Percentiles rank a stretch among this genome's conserved stretches.
Evolutionary conservation across 2,888 invertebrate genomes (phyloP).

Genomic region (Cabera pusaria): DNA sequence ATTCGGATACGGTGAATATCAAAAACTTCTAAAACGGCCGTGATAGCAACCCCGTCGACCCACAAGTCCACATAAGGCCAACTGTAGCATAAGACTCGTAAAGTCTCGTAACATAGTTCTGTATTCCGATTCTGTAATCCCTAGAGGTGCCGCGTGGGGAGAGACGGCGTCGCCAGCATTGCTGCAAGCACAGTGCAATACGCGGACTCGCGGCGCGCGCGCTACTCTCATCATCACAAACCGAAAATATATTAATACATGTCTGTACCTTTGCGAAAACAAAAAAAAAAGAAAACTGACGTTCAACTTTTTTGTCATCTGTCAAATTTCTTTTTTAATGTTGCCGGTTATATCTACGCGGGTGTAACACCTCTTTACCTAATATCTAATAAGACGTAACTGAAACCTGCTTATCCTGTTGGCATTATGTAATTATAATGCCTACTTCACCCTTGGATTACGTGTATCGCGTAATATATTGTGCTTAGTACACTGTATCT

Average conservation of each 20-base stretch:
- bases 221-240: conserved; percentile 47
- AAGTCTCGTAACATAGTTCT: conserved; percentile 65
- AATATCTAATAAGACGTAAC: conserved; percentile 50
- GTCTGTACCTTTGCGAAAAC: conserved; percentile 21
- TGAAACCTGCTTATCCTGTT: conserved; percentile 39
- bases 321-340: conserved; percentile 8
- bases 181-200: conserved; percentile 58
- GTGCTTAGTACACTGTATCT: conserved; percentile 20
- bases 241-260: conserved; percentile 29
- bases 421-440: conserved; percentile 23
- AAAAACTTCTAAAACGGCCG: conserved; percentile 35
- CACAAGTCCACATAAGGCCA: conserved; percentile 63
- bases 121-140: conserved; percentile 45
- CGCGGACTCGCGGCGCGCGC: conserved; percentile 71
- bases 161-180: conserved; percentile 44
- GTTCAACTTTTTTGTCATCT: conserved; percentile 1
- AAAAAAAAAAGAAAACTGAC: conserved; percentile 13
- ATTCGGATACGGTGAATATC: conserved; percentile 28
- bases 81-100: too few species aligned
- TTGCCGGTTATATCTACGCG: conserved; percentile 3
- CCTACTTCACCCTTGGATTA: conserved; percentile 32
- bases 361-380: conserved; percentile 49
- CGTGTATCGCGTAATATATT: conserved; percentile 31
- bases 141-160: conserved; percentile 48
- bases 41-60: conserved; percentile 46